Evolutionary conservation across 2,113 vertebrate species (phyloP), one percentile per base, ranked within the genome.

Genomic region (Ornithorhynchus anatinus): DNA sequence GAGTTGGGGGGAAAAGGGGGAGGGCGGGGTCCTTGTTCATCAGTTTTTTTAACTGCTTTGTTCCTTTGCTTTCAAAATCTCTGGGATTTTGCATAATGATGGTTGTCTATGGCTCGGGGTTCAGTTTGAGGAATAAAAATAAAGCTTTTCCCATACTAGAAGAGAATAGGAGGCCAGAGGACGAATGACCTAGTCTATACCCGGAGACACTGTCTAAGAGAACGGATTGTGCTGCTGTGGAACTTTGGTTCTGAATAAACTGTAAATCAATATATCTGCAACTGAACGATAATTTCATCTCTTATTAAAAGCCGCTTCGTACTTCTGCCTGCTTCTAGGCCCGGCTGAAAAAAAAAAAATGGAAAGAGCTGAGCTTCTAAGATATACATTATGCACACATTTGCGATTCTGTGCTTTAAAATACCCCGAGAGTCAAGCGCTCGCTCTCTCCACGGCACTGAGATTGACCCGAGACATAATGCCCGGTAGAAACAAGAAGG

Each of bases 271-370:
- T 50, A 64, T 81, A 84, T n/a, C 73, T 69, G 64, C 62, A 77
- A 56, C 35, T 39, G 77, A 82, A 63, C 64, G 53, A 4, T 83
- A 79, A 47, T 62, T 86, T 83, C 84, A 7, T 59, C 42, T 54
- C 65, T 81, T 83, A 33, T 45, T 82, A 76, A 51, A 87, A 78
- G 59, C 67, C 82, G 82, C 77, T 85, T 89, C 82, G 51, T 77
- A 81, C 74, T 85, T 88, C 80, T 84, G 87, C 82, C 69, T 83
- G 88, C 86, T 87, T 91, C 31, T 87, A 90, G 85, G 82, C 72
- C 81, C 40, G 91, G 84, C 79, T 89, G 80, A 29, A 75, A n/a
- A n/a, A n/a, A n/a, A n/a, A 81, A 76, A 84, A 84, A 79, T 88
- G 70, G 88, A 82, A 85, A 56, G 88, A 87, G 59, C 82, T 72